Evolutionary conservation across 2,888 invertebrate genomes (phyloP).

Genomic region (Altica lythri): DNA sequence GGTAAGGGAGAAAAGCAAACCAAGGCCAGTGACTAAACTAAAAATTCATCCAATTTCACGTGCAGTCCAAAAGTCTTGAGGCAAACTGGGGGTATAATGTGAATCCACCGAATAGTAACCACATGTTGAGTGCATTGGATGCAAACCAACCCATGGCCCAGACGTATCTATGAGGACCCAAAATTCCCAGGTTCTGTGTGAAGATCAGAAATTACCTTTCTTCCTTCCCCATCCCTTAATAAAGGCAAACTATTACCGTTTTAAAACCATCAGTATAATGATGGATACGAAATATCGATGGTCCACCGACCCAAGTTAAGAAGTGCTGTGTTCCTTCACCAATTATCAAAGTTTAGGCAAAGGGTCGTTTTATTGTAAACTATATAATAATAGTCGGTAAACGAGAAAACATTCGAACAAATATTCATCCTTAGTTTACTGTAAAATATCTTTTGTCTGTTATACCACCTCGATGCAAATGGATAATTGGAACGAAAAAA

Average conservation of each 20-base stretch:
- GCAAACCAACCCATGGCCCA: slow-evolving; percentile 25
- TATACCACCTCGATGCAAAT: slow-evolving; percentile 20
- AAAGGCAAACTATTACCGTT: slow-evolving; percentile 5
- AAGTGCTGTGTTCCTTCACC: slow-evolving; percentile 2
- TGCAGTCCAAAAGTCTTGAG: slow-evolving; percentile 32
- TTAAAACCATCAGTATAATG: slow-evolving; percentile 10
- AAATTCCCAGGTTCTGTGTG: slow-evolving; percentile 28
- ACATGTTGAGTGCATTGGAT: slow-evolving; percentile 41
- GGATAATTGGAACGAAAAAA: slow-evolving; percentile 13
- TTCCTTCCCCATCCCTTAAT: slow-evolving; percentile 23
- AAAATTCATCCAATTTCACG: slow-evolving; percentile 32
- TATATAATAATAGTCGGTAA: not conserved
- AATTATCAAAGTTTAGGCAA: slow-evolving; percentile 2
- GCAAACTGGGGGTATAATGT: slow-evolving; percentile 33
- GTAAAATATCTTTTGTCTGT: slow-evolving; percentile 7
- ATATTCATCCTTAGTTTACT: slow-evolving; percentile 1
- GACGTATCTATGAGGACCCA: slow-evolving; percentile 25
- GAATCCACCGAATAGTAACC: slow-evolving; percentile 36
- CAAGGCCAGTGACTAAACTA: slow-evolving; percentile 37
- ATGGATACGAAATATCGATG: slow-evolving; percentile 1
- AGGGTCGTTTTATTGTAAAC: not conserved
- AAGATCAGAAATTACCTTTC: slow-evolving; percentile 28
- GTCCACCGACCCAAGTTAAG: slow-evolving; percentile 9
- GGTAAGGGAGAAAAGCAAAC: slow-evolving; percentile 30
- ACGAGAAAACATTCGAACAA: no score